These are phyloP conservation scores for Tragelaphus imberbis DNA, from an alignment of 2,113 vertebrate genomes.

Conservation along the genomic window DNA sequence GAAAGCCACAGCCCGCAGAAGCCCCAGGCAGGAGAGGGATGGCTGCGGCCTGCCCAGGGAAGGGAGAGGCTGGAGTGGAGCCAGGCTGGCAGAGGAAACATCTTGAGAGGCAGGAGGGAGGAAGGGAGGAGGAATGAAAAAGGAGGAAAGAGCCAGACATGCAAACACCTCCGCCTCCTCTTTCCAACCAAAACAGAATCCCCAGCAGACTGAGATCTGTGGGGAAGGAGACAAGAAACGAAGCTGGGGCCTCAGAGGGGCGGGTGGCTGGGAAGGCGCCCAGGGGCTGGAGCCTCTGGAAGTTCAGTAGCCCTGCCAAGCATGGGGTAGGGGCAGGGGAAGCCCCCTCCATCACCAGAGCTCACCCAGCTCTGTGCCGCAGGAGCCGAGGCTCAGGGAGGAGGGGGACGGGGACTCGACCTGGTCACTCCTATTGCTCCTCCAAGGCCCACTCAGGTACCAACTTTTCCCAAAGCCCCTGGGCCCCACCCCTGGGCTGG, in stretches of 20 bases:
- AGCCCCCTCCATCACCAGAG: neutral
- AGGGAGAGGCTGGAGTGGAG: constrained; percentile 38
- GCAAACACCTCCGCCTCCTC: constrained; percentile 67
- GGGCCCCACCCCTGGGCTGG: neutral
- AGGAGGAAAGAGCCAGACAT: constrained; percentile 66
- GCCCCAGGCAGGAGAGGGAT: neutral
- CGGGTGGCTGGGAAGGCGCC: neutral
- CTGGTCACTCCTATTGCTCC: neutral
- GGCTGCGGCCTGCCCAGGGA: neutral
- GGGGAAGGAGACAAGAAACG: neutral
- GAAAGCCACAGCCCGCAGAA: constrained; percentile 46
- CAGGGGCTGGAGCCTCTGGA: neutral
- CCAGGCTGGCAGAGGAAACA: constrained; percentile 67
- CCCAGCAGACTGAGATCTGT: constrained; percentile 43
- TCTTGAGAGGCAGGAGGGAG: constrained; percentile 53
- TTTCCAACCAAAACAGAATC: constrained; percentile 72
- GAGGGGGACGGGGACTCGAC: neutral
- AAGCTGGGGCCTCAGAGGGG: neutral
- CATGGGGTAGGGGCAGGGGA: neutral
- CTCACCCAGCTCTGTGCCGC: neutral
- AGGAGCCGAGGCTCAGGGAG: neutral
- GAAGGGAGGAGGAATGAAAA: constrained; percentile 42
- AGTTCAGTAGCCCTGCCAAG: neutral
- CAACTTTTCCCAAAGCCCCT: neutral
- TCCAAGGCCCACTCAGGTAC: neutral